Evolutionary conservation across 2,113 vertebrate species (phyloP).

Genomic region (Climacteris rufus): DNA sequence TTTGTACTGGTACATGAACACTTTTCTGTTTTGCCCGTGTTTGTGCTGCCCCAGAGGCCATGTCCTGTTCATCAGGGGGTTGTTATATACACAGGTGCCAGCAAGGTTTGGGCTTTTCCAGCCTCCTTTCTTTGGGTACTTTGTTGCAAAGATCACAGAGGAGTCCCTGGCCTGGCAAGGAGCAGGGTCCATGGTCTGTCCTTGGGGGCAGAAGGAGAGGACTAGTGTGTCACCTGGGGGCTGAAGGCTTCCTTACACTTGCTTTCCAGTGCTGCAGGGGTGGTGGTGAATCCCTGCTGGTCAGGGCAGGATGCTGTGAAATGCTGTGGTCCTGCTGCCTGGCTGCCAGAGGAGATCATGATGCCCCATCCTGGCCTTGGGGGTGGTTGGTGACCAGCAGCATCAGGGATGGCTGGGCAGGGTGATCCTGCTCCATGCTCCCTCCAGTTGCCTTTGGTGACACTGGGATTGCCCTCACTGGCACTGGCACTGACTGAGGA

Average conservation of each 20-base stretch:
- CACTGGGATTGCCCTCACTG: not conserved
- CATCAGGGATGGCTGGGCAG: not conserved
- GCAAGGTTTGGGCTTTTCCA: not conserved
- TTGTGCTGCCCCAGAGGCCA: not conserved
- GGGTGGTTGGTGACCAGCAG: not conserved
- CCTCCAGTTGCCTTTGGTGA: rapidly evolving
- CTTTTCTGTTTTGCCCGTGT: not conserved
- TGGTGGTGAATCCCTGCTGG: not conserved
- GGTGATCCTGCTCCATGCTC: too few species aligned
- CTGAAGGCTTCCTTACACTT: rapidly evolving
- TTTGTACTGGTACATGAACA: not conserved
- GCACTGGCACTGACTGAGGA: not conserved
- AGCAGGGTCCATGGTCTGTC: rapidly evolving
- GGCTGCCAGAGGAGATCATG: not conserved
- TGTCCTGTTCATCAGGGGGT: not conserved
- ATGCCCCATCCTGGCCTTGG: not conserved
- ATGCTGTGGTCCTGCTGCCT: not conserved
- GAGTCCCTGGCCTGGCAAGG: not conserved
- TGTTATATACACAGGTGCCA: not conserved
- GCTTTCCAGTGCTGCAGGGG: not conserved
- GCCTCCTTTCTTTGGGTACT: not conserved
- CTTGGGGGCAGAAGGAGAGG: rapidly evolving
- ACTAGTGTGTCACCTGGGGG: rapidly evolving
- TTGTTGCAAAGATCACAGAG: not conserved
- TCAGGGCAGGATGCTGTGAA: not conserved